Evolutionary conservation across 2,797 vertebrate species (phyloP), one percentile per base, ranked within the genome.

Genomic region (Sitta carolinensis): DNA sequence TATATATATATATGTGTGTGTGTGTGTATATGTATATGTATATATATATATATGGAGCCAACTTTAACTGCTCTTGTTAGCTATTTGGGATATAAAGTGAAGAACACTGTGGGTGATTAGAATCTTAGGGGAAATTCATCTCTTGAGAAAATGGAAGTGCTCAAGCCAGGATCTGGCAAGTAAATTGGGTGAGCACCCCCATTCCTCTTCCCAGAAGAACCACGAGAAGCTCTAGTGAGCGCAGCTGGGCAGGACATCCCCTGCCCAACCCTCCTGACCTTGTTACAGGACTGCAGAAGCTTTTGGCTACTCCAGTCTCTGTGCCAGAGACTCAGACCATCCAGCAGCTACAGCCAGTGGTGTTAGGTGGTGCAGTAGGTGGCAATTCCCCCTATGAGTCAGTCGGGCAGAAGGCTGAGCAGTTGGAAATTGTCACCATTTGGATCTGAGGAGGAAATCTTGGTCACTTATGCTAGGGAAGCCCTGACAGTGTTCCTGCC

Each of bases 361-460:
- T 62, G 74, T 32, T 64, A 48, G 43, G 50, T 80, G 80, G 32
- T 79, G 69, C 59, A 52, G 52, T 38, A 55, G 77, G 64, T 89
- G 80, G 45, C 61, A 30, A 19, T 61, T 88, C 74, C 66, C 47
- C 34, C 38, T 34, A 0, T 70, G 61, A 85, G 51, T 73, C 51
- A n/a, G 23, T 36, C 36, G 10, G 36, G 36, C 36, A 36, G 36
- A 36, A 36, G 36, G 30, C 34, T 88, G 61, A 81, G 40, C 6
- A 3, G 45, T 63, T 95, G 70, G 85, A 93, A 89, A 51, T 84
- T 32, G 38, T 75, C 62, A 42, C 79, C 78, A 55, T 87, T 80
- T 85, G 63, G 87, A 69, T 38, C 18, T 40, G 38, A 32, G 30
- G 63, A 40, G 82, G 77, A 93, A 93, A 34, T 26, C 16, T 75